Base-by-base conservation (phyloP, 2,888 invertebrate species). In the Ferrisia virgata region DNA sequence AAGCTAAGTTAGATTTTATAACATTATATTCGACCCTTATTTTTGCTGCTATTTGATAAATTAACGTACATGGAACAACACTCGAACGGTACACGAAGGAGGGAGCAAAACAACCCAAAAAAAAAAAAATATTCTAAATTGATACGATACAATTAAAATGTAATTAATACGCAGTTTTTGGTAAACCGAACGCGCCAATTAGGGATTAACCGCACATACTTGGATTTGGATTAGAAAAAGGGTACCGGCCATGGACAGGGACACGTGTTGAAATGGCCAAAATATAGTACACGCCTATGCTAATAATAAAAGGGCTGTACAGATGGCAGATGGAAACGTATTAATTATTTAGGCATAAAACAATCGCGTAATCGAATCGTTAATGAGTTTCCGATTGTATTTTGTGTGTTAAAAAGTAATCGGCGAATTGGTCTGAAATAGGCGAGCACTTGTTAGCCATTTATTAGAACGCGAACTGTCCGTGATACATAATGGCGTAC, bases 321-420 rank as follows among this genome's bases (percentile, higher is more conserved):
- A 3, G 31, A 64, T 22, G 22, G 58, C 18, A 31, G n/a, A n/a
- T 18, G 18, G 22, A 36, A 76, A 18, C 72, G 33, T 72, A 76
- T 76, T 76, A 76, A 76, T 76, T 76, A 76, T 76, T 76, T 76
- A 76, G 36, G 28, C 72, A 36, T 36, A 36, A 76, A 76, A 76
- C 72, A 76, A 76, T 76, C 72, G 72, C 8, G 3, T n/a, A 36
- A 36, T 28, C 72, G 36, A 53, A 22, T 53, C 36, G 28, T 15
- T 36, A 36, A 64, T 64, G 22, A 53, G 22, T 22, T 53, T 13
- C 18, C 18, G 11, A 76, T 33, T 76, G 18, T 15, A 36, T 36
- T n/a, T 36, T 3, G 36, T n/a, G 72, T 25, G 18, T n/a, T 13
- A 8, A 36, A 72, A 72, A 72, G 13, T 36, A 1, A 31, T 76